These are phyloP conservation scores for Cryptocephalus moraei DNA, from an alignment of 2,888 invertebrate species.

Conservation along the genomic window DNA sequence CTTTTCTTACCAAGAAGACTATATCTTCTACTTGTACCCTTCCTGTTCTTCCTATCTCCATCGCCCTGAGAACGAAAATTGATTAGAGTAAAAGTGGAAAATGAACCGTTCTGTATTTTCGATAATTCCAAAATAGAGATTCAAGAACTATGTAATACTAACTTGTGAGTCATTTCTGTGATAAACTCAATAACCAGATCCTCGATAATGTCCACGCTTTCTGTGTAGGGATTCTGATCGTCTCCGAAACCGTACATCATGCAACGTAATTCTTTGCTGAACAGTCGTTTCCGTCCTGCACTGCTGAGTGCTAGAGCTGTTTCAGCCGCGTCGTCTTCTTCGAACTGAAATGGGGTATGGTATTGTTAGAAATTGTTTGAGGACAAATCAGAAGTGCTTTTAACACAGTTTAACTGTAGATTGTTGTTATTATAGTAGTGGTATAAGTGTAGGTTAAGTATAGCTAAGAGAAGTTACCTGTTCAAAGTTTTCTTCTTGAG, in stretches of 20 bases:
- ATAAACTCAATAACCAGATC: conserved; percentile 97
- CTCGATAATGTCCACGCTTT: conserved; percentile 94
- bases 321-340: conserved; percentile 61
- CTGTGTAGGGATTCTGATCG: conserved; percentile 97
- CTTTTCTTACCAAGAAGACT: conserved; percentile 90
- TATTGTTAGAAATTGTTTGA: not conserved
- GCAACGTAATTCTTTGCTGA: conserved; percentile 85
- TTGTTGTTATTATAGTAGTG: too few relatives aligned
- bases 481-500: conserved; percentile 27
- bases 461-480: conserved; percentile 17
- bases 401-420: too few relatives aligned
- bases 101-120: not conserved
- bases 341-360: conserved; percentile 37
- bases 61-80: conserved; percentile 59
- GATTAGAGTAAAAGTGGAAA: too few relatives aligned
- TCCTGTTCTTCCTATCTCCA: conserved; percentile 96
- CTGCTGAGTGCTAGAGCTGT: conserved; percentile 50
- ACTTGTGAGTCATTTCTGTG: conserved; percentile 83
- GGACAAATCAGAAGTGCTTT: too few relatives aligned
- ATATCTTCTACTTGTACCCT: conserved; percentile 97
- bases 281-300: conserved; percentile 69
- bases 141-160: conserved; percentile 18
- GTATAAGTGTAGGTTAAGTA: too few relatives aligned
- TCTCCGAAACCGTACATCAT: conserved; percentile 99
- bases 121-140: not conserved